These are phyloP conservation scores for Philhelius pedissequus DNA, from an alignment of 2,888 invertebrate species.

Conservation along the genomic window DNA sequence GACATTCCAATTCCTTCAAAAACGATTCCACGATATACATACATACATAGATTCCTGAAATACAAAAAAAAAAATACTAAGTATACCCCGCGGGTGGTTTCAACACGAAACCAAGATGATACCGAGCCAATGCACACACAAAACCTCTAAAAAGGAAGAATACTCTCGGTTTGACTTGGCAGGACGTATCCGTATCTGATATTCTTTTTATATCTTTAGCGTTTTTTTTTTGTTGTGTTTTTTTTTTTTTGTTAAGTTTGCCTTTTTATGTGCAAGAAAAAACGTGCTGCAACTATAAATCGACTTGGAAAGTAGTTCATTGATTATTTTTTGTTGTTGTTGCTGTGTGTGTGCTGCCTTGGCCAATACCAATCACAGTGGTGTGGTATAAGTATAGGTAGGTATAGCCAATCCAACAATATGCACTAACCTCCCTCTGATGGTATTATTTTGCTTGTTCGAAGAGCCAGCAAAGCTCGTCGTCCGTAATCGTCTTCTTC, in stretches of 20 bases:
- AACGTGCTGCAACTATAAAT: constrained; percentile 67
- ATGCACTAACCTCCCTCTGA: not conserved
- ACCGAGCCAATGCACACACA: constrained; percentile 66
- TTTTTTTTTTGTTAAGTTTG: not conserved
- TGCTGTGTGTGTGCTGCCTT: constrained; percentile 7
- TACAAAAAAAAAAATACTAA: constrained; percentile 20
- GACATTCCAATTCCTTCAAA: constrained; percentile 63
- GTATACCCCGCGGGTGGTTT: constrained; percentile 64
- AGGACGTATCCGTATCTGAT: constrained; percentile 65
- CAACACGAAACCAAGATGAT: constrained; percentile 65
- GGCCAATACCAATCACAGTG: not conserved
- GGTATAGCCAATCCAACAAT: not conserved
- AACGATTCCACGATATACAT: constrained; percentile 38
- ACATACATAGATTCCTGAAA: constrained; percentile 1
- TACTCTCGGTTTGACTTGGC: constrained; percentile 63
- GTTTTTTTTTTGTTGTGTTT: not conserved
- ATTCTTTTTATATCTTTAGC: constrained; percentile 6
- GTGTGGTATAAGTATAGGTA: not conserved
- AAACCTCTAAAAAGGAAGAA: constrained; percentile 37
- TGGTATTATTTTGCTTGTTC: constrained; percentile 12
- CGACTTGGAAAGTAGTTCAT: constrained; percentile 67
- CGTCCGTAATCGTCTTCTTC: constrained; percentile 5
- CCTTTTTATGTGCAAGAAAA: constrained; percentile 1
- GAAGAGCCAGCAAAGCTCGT: not conserved
- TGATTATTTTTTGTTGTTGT: constrained; percentile 52